phyloP scores from a whole-genome alignment of 2,888 invertebrate genomes.

The Salticus scenicus region DNA sequence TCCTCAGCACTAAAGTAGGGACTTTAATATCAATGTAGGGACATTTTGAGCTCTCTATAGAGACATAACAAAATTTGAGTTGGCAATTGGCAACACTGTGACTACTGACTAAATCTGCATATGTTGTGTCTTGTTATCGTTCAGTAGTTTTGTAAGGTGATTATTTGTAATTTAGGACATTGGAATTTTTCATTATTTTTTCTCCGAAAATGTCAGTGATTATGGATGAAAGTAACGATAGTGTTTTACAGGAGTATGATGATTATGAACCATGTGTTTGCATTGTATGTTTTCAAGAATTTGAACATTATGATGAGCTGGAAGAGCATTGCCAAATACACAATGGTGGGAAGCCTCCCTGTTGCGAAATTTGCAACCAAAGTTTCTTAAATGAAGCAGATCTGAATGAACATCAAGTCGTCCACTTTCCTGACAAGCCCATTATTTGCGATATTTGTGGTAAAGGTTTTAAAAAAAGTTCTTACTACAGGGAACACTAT shows the following conservation, averaged over 20 bases:
- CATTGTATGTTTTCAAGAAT: slow-evolving; percentile 61
- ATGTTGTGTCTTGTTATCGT: slow-evolving; percentile 38
- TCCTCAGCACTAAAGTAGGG: too few relatives aligned
- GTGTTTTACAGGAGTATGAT: slow-evolving; percentile 51
- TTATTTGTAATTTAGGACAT: slow-evolving; percentile 15
- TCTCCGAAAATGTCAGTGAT: slow-evolving; percentile 39
- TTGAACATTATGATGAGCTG: slow-evolving; percentile 57
- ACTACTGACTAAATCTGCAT: slow-evolving; percentile 15
- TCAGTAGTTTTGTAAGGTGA: slow-evolving; percentile 40
- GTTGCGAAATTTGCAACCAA: slow-evolving; percentile 61
- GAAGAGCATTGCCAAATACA: slow-evolving; percentile 64
- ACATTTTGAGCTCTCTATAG: too few relatives aligned
- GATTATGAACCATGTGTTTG: slow-evolving; percentile 59
- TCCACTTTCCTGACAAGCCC: slow-evolving; percentile 56
- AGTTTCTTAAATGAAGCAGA: slow-evolving; percentile 54
- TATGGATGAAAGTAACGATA: slow-evolving; percentile 60
- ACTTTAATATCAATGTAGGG: too few relatives aligned
- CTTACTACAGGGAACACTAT: slow-evolving; percentile 43
- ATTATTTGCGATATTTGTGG: slow-evolving; percentile 59
- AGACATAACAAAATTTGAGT: too few relatives aligned
- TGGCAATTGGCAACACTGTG: too few relatives aligned
- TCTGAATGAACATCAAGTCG: slow-evolving; percentile 48
- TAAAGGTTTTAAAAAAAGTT: slow-evolving; percentile 28
- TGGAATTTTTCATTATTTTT: background rate
- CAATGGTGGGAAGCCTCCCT: slow-evolving; percentile 55